Evolutionary conservation across 2,797 vertebrate species (phyloP).

Genomic region (Paratrypauchen microcephalus): DNA sequence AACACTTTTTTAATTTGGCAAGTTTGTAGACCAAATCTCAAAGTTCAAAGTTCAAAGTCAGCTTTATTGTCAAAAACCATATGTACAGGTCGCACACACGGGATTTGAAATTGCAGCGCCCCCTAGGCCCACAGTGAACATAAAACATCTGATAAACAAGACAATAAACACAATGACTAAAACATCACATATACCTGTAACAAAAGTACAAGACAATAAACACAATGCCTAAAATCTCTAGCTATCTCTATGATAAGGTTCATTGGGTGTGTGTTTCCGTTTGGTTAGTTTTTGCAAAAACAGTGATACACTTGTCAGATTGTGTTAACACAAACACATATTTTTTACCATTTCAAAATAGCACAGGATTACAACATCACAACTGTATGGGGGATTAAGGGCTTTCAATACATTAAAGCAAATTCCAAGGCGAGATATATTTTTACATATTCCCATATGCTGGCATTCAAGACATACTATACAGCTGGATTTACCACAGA

Average conservation of each 20-base stretch:
- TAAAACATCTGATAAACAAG: too few relatives aligned
- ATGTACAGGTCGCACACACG: too few relatives aligned
- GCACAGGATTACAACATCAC: not conserved
- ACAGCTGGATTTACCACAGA: not conserved
- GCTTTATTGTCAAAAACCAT: too few relatives aligned
- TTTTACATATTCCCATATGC: not conserved
- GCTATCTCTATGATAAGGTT: not conserved
- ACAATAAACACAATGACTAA: too few relatives aligned
- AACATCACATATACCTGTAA: too few relatives aligned
- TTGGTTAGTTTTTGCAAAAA: not conserved
- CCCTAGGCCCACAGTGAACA: too few relatives aligned
- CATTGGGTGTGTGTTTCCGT: not conserved
- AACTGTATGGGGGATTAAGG: not conserved
- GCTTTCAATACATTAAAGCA: conserved; percentile 1
- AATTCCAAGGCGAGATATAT: not conserved
- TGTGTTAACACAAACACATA: not conserved
- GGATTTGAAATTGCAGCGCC: too few relatives aligned
- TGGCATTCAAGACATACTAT: not conserved
- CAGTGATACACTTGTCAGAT: not conserved
- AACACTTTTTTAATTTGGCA: too few relatives aligned
- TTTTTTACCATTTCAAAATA: not conserved
- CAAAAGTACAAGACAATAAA: too few relatives aligned
- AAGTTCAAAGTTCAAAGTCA: too few relatives aligned
- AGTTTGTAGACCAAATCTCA: not conserved
- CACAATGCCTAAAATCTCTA: too few relatives aligned